Evolutionary conservation across 1,140 invertebrate genomes (phyloP).

Genomic region (Triops longicaudatus): DNA sequence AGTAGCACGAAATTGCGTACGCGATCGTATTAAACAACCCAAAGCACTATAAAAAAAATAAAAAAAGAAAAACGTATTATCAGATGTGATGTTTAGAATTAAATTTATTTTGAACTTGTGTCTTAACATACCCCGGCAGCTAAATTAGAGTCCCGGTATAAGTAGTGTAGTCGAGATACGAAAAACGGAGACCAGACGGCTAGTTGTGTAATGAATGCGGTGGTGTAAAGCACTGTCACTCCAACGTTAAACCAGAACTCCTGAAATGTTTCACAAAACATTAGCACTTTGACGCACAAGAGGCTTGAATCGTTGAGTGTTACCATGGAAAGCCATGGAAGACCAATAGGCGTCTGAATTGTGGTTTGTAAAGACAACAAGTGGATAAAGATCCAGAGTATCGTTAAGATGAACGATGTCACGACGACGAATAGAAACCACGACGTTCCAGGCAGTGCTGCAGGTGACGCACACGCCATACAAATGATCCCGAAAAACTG

Average conservation of each 20-base stretch:
- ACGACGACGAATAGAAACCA: constrained; percentile 78
- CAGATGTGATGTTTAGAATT: constrained; percentile 20
- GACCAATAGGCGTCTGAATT: constrained; percentile 53
- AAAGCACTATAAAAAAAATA: constrained; percentile 54
- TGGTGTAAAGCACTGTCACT: constrained; percentile 60
- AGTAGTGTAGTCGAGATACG: constrained; percentile 35
- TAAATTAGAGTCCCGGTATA: constrained; percentile 50
- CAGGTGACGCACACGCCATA: constrained; percentile 62
- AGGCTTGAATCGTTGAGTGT: constrained; percentile 38
- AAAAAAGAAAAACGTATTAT: constrained; percentile 33
- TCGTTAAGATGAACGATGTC: constrained; percentile 65
- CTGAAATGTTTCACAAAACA: constrained; percentile 42
- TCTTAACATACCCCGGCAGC: constrained; percentile 64
- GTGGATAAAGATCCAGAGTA: constrained; percentile 72
- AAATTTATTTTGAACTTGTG: not conserved
- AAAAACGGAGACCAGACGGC: constrained; percentile 45
- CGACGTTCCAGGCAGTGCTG: constrained; percentile 50
- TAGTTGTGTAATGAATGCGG: constrained; percentile 69
- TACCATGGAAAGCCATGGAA: constrained; percentile 68
- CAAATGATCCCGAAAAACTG: constrained; percentile 75
- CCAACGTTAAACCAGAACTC: constrained; percentile 66
- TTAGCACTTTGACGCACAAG: not conserved
- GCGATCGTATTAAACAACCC: constrained; percentile 70
- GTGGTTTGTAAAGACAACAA: constrained; percentile 66
- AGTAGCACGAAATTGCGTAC: constrained; percentile 63